A percentile compares a stretch with the other conserved stretches of the same genome.
Evolutionary conservation across 2,797 vertebrate species (phyloP).

Genomic region (Hippopotamyrus pictus): DNA sequence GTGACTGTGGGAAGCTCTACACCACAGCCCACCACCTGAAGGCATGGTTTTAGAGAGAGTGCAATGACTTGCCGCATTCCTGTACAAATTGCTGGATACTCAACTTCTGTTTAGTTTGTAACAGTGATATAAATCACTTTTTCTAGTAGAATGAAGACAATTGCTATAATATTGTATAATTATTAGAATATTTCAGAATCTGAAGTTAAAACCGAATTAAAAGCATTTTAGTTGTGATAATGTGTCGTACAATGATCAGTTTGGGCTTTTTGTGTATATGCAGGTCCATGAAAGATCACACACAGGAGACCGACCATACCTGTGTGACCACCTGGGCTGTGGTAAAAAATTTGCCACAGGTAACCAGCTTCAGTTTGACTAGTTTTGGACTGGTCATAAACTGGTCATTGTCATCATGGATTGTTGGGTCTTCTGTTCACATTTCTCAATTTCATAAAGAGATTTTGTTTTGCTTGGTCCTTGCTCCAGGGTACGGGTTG

Average conservation of each 20-base stretch:
- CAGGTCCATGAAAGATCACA: constrained; percentile 98
- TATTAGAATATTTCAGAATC: neutral
- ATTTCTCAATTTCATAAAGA: neutral
- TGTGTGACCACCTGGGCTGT: constrained; percentile 87
- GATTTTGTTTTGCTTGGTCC: neutral
- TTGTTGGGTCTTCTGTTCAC: neutral
- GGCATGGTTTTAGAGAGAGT: constrained; percentile 47
- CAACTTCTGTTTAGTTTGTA: neutral
- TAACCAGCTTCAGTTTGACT: constrained; percentile 42
- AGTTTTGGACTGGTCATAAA: neutral
- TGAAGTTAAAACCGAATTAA: neutral
- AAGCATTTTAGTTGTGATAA: neutral
- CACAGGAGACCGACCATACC: constrained; percentile 92
- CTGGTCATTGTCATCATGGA: neutral
- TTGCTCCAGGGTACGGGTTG: constrained; percentile 78
- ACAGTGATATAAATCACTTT: neutral
- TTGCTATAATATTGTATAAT: neutral
- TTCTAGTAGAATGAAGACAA: neutral
- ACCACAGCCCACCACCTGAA: constrained; percentile 97
- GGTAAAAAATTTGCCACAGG: constrained; percentile 98
- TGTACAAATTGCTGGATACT: neutral
- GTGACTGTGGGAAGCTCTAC: constrained; percentile 95
- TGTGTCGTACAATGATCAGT: neutral
- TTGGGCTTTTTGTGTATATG: constrained; percentile 9
- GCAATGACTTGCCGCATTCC: neutral